phyloP scores from a whole-genome alignment of 2,797 vertebrate genomes.

The Serranus cabrilla region DNA sequence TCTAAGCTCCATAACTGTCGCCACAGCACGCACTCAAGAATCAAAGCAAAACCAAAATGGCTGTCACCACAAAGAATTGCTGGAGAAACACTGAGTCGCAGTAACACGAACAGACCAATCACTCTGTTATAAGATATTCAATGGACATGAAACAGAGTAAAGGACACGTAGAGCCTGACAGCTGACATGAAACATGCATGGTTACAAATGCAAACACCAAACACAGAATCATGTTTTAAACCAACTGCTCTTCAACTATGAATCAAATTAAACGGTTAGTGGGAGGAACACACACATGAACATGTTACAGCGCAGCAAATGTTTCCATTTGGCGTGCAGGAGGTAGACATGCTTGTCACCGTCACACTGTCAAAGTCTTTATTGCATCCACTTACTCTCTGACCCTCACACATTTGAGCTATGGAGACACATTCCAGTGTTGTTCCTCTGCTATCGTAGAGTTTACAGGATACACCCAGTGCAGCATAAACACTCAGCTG shows the following conservation, averaged over 20 bases:
- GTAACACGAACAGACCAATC: conserved; percentile 13
- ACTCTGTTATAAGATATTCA: conserved; percentile 6
- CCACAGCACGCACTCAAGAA: conserved; percentile 14
- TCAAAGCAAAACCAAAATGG: conserved; percentile 45
- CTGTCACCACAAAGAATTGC: conserved; percentile 10
- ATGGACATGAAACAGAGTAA: conserved; percentile 15
- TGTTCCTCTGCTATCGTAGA: conserved; percentile 13
- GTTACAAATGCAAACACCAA: not conserved
- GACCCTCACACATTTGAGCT: conserved; percentile 62
- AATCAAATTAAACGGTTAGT: conserved; percentile 4
- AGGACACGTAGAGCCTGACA: conserved; percentile 24
- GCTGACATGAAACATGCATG: conserved; percentile 40
- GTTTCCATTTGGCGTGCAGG: conserved; percentile 39
- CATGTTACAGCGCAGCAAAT: not conserved
- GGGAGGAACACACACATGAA: not conserved
- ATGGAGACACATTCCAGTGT: conserved; percentile 54
- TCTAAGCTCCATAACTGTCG: not conserved
- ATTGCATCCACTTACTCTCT: conserved; percentile 51
- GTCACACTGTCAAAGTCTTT: conserved; percentile 47
- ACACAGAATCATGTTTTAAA: conserved; percentile 6
- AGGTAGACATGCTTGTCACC: conserved; percentile 36
- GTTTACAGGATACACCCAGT: not conserved
- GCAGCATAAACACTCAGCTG: conserved; percentile 6
- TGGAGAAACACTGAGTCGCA: conserved; percentile 12
- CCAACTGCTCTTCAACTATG: conserved; percentile 18